These are phyloP conservation scores for Bombus soroeensis DNA, from an alignment of 1,140 invertebrate species.

Conservation along the genomic window DNA sequence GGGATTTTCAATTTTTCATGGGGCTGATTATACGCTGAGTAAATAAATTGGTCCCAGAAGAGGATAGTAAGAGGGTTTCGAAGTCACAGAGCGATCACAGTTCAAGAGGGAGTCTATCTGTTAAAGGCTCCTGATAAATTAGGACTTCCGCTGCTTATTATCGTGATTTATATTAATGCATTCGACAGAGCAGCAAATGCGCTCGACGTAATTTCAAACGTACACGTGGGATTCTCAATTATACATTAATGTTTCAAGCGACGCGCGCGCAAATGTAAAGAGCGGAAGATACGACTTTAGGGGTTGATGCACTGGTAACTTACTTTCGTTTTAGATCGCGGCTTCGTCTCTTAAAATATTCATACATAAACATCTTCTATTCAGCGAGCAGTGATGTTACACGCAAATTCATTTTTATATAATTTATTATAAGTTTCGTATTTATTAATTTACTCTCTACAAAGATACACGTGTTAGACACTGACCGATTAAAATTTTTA, in stretches of 20 bases:
- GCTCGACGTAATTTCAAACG: neutral
- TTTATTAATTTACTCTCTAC: too few relatives aligned
- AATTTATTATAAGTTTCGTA: too few relatives aligned
- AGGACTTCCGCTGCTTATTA: neutral
- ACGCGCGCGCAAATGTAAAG: too few relatives aligned
- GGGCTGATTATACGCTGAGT: neutral
- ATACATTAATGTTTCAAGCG: neutral
- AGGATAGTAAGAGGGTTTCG: neutral
- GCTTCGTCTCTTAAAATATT: neutral
- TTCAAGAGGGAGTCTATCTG: neutral
- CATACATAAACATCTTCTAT: too few relatives aligned
- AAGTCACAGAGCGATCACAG: neutral
- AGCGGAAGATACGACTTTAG: neutral
- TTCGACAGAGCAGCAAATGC: neutral
- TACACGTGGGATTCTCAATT: neutral
- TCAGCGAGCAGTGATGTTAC: too few relatives aligned
- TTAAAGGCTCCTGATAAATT: conserved; percentile 2
- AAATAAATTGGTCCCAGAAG: conserved; percentile 6
- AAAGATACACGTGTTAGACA: too few relatives aligned
- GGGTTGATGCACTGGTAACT: neutral
- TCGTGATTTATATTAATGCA: conserved; percentile 1
- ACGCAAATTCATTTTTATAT: too few relatives aligned
- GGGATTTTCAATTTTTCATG: neutral
- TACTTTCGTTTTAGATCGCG: neutral
- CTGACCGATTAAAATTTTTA: too few relatives aligned